phyloP scores from a whole-genome alignment of 2,797 vertebrate species.

The Myoxocephalus aenaeus region DNA sequence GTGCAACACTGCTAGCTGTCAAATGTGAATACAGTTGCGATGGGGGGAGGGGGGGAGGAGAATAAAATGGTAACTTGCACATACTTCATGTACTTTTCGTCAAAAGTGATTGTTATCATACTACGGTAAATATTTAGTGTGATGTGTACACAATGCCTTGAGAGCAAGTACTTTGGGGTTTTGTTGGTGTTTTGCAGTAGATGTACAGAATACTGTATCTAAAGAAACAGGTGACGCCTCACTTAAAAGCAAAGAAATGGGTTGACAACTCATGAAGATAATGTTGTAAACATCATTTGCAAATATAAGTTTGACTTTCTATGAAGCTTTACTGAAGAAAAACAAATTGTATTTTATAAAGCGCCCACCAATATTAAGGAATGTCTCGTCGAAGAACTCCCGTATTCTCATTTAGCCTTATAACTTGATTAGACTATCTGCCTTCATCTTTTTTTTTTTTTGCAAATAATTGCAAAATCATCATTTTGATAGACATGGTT shows the following conservation, averaged over 20 bases:
- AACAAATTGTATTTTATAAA: slow-evolving; percentile 84
- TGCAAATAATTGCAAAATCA: slow-evolving; percentile 87
- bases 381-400: slow-evolving; percentile 89
- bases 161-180: slow-evolving; percentile 72
- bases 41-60: slow-evolving; percentile 4
- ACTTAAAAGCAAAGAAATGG: slow-evolving; percentile 74
- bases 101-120: slow-evolving; percentile 64
- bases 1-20: slow-evolving; percentile 60
- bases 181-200: slow-evolving; percentile 65
- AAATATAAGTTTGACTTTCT: slow-evolving; percentile 71
- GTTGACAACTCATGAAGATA: slow-evolving; percentile 80
- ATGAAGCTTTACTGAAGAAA: slow-evolving; percentile 86
- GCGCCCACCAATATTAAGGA: slow-evolving; percentile 84
- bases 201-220: slow-evolving; percentile 59
- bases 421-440: slow-evolving; percentile 88
- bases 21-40: slow-evolving; percentile 56
- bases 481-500: slow-evolving; percentile 93
- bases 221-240: slow-evolving; percentile 56
- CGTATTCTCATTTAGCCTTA: slow-evolving; percentile 87
- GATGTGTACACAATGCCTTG: slow-evolving; percentile 77
- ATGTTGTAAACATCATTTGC: slow-evolving; percentile 82
- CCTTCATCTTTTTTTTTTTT: slow-evolving; percentile 87
- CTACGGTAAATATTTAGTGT: slow-evolving; percentile 59
- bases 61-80: slow-evolving; percentile 68
- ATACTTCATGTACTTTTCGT: slow-evolving; percentile 65